Base-by-base conservation (phyloP, 2,113 vertebrate genomes). In the Cololabis saira region DNA sequence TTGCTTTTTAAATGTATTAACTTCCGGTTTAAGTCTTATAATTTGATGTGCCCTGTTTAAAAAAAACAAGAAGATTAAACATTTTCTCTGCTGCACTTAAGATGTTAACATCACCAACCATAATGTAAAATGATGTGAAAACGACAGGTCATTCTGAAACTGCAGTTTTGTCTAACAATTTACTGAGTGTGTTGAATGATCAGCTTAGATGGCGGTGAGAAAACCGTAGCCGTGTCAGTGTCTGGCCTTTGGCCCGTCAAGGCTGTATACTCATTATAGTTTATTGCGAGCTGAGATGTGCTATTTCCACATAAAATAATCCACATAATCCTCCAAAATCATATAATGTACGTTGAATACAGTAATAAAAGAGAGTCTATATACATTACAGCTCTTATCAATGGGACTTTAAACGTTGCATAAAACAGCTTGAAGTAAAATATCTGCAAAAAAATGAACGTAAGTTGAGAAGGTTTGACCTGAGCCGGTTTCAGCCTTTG, bases 231-330 rank as follows among this genome's bases (percentile, higher is more conserved):
- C 51, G 48, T 59, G 43, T 55, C 55, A 48, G 17, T 44, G 30
- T 37, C 2, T 51, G 76, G n/a, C 57, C 82, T 83, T 87, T 85
- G 80, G 12, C 52, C 70, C 11, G 1, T 63, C 16, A 22, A 49
- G 41, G 63, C 14, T 14, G 9, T 21, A 18, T 42, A 21, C n/a
- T 43, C 11, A 15, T 57, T 75, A 55, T 30, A 68, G 21, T 69
- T 71, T 72, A 76, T 73, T 61, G 64, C 54, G 27, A 24, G 21
- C 16, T 45, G 11, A 30, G 12, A 52, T 61, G 45, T 27, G 12
- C 30, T 62, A 60, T 69, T 33, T 45, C 3, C 56, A 58, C 37
- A 71, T 70, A 55, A 73, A 78, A 77, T 54, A 27, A 48, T 54
- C 51, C 9, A 30, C 24, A 70, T 65, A 58, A 71, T 1, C 13